Base-by-base conservation (phyloP, 2,888 invertebrate genomes). In the Arrhopalites spinosus region DNA sequence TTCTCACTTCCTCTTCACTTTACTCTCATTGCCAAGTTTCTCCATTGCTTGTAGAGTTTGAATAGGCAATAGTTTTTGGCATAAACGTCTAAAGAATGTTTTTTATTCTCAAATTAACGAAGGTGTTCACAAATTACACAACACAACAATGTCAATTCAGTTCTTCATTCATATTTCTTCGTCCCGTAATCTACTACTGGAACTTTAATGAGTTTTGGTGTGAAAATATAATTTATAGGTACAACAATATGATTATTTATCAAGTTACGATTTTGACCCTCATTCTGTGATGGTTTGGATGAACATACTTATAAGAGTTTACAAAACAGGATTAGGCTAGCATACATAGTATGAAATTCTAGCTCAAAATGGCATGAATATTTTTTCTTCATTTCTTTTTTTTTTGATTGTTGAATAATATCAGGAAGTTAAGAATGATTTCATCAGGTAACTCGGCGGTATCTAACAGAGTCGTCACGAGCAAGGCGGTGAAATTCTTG, bases 161-260 rank as follows among this genome's bases (percentile, higher is more conserved):
- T 43, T 67, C 45, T n/a, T 45, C 30, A 3, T 45, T 36, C n/a
- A n/a, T 45, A 47, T 8, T 43, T 45, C 67, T 2, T 27, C 15
- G 68, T 50, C 68, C n/a, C 23, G 20, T 50, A 50, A 23, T 47
- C 25, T 45, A 43, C 50, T 20, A 47, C 43, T 68, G 68, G 20
- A 50, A 27, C 50, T 68, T 68, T 47, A 20, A n/a, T 50, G 25
- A 43, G 70, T 70, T 30, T 50, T 53, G 56, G 56, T 59, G 59
- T 61, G 71, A 59, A 71, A 71, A 71, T 71, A 71, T 71, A 71
- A 61, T 70, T 70, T 71, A 59, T 59, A 59, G 30, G 71, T 61
- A 61, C 36, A 53, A 61, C 61, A 71, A 61, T 53, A 71, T 56
- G 59, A 61, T 61, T 25, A 29, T 59, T 36, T 59, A 61, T 43